These are phyloP conservation scores for Elymnias hypermnestra DNA, from an alignment of 1,140 invertebrate genomes.

Conservation along the genomic window DNA sequence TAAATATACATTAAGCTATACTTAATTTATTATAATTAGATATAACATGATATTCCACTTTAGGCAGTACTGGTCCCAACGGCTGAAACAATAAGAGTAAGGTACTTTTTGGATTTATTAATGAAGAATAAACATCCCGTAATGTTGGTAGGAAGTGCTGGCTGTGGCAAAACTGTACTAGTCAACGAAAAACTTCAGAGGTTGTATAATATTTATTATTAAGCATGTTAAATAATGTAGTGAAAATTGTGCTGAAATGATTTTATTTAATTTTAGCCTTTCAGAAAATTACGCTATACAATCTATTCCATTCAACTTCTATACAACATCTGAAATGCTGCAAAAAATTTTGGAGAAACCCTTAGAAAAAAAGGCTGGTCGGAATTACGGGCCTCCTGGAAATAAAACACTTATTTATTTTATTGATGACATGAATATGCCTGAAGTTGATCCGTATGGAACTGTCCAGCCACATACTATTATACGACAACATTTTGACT, in stretches of 20 bases:
- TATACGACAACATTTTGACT: conserved; percentile 96
- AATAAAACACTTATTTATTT: conserved; percentile 97
- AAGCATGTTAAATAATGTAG: too few species aligned
- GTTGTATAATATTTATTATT: conserved; percentile 25
- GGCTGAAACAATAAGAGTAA: conserved; percentile 92
- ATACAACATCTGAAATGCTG: conserved; percentile 97
- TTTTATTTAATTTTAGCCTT: conserved; percentile 77
- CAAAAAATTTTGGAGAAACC: conserved; percentile 96
- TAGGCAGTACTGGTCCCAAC: conserved; percentile 95
- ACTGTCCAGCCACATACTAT: conserved; percentile 97
- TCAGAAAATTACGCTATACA: conserved; percentile 92
- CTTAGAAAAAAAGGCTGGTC: conserved; percentile 97
- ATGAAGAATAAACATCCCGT: conserved; percentile 92
- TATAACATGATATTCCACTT: conserved; percentile 14
- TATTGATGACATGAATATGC: conserved; percentile 99
- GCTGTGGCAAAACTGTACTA: conserved; percentile 93
- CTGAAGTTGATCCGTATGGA: conserved; percentile 95
- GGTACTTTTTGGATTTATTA: conserved; percentile 92
- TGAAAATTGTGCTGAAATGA: too few species aligned
- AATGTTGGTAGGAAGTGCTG: conserved; percentile 95
- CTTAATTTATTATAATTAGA: too few species aligned
- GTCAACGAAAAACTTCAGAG: conserved; percentile 89
- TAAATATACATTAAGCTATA: background rate
- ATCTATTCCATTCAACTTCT: conserved; percentile 97
- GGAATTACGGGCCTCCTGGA: conserved; percentile 96